These are phyloP conservation scores for Carapus acus DNA, from an alignment of 2,797 vertebrate genomes.

Conservation along the genomic window DNA sequence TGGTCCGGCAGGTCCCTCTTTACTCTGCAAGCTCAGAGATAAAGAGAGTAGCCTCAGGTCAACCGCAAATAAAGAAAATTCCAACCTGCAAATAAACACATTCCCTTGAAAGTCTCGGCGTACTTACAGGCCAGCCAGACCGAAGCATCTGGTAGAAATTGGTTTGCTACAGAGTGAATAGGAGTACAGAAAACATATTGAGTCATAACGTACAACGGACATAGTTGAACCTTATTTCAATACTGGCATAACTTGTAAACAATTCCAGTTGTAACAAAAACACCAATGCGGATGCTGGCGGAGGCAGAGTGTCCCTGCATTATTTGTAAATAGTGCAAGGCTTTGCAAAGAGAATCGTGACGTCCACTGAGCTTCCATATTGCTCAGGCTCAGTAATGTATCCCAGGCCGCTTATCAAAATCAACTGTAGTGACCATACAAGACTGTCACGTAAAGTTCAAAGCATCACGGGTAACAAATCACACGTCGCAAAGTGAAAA, in stretches of 20 bases:
- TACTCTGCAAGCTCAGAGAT: constrained; percentile 72
- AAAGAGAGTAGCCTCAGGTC: constrained; percentile 53
- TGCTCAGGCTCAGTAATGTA: no score
- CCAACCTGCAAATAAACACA: neutral
- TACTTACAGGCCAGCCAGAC: constrained; percentile 87
- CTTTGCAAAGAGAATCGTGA: no score
- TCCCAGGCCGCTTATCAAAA: constrained; percentile 9
- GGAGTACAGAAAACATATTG: constrained; percentile 3
- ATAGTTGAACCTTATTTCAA: neutral
- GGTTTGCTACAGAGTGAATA: constrained; percentile 69
- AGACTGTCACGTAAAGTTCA: constrained; percentile 39
- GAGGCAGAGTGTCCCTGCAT: no score
- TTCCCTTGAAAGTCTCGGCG: neutral
- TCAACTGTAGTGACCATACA: constrained; percentile 7
- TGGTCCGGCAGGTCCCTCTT: constrained; percentile 71
- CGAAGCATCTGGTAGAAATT: constrained; percentile 80
- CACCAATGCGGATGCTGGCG: no score
- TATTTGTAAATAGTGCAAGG: no score
- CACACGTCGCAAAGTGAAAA: constrained; percentile 30
- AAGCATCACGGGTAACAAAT: constrained; percentile 44
- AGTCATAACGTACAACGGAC: neutral
- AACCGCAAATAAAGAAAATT: constrained; percentile 17
- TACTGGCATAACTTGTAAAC: no score
- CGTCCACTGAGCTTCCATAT: no score
- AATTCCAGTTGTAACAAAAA: no score